Base-by-base conservation (phyloP, 2,113 vertebrate species). In the Rhynchomys soricoides region DNA sequence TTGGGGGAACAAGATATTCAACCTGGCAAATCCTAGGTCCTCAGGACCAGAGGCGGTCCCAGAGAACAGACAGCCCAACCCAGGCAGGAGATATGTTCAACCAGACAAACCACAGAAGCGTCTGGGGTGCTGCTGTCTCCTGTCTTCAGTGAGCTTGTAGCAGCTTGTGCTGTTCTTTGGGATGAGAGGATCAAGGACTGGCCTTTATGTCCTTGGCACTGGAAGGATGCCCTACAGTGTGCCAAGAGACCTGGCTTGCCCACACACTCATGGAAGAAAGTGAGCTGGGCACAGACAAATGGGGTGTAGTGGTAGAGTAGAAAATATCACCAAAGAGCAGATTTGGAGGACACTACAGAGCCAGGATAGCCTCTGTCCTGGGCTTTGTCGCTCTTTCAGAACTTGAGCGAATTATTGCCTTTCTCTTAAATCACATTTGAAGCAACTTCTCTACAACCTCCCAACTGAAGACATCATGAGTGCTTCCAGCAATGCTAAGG, bases 81-180 rank as follows among this genome's bases (percentile, higher is more conserved):
- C 77, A 24, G 13, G 86, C 50, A 78, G n/a, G 26, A 26, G 50
- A 95, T 90, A 48, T 64, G 31, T 85, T 85, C 87, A 48, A 78
- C 85, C 93, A 88, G 90, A 96, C 92, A 96, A 96, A 96, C 96
- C 81, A 0, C 96, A 97, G 88, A 91, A 81, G 75, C 22, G 13
- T 86, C 90, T 89, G 87, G 70, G 66, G 57, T 1, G 0, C 92
- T 88, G 57, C 96, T 74, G 48, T 78, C 93, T 95, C 90, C 97
- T 93, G 92, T 92, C 87, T 82, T 94, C 77, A 13, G 16, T 3
- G 37, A 97, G 83, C 97, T 73, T 98, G 96, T 92, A 95, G 71
- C 95, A 93, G 90, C 95, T 95, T 96, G 97, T 77, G 75, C 79
- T 13, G 79, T 50, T 45, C 95, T 87, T 75, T 45, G 79, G 78